Base-by-base conservation (phyloP, 2,888 invertebrate species). In the Orchesella flavescens region DNA sequence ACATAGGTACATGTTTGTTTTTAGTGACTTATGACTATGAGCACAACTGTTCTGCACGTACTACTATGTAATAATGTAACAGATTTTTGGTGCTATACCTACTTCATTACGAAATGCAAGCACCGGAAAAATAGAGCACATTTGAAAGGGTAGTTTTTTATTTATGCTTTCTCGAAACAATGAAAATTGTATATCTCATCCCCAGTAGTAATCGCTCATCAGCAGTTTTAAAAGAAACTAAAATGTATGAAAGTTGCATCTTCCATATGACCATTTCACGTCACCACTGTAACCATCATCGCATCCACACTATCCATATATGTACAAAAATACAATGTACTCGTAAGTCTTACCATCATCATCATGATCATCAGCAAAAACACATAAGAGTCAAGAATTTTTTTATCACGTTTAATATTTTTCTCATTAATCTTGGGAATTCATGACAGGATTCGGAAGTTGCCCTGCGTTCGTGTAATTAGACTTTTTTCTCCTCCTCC, bases 361-460 rank as follows among this genome's bases (percentile, higher is more conserved):
- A 17, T 53, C 9, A 53, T 1, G 4, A 53, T 34, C 34, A 61
- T 61, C 61, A 17, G 19, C n/a, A 24, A 24, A 24, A 15, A 23
- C 55, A 73, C 61, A 61, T 59, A 74, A 65, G 24, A 23, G 46
- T 43, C 72, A 24, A 57, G 59, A 80, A 23, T 76, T 85, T 86
- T 84, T 86, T 84, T 83, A 85, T 85, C 85, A 82, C 83, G 84
- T 83, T 84, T 86, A 86, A 86, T 85, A 86, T 84, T 86, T 86
- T 85, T 79, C 85, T 85, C 86, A 86, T 86, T 85, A 86, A 86
- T 86, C 86, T 85, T 85, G 79, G 73, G 83, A 73, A 81, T 74
- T 85, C 83, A 79, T 86, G 86, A 86, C 86, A 86, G 84, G 84
- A 83, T 85, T 86, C 86, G 86, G 86, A 86, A 86, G 86, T 85